Evolutionary conservation across 2,888 invertebrate genomes (phyloP).

Genomic region (Nomada flava): DNA sequence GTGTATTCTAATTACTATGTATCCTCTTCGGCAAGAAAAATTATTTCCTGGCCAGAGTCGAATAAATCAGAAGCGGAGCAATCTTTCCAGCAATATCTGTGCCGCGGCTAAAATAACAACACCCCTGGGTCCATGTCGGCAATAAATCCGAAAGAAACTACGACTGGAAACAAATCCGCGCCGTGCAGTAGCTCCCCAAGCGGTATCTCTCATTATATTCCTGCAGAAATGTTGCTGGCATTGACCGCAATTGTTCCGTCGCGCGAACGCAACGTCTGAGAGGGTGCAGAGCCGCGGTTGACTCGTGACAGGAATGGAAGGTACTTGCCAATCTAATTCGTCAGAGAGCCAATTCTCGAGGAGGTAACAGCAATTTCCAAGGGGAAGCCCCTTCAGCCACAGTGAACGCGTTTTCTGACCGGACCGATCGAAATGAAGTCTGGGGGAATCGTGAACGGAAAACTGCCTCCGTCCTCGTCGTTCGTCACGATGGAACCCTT

Average conservation of each 20-base stretch:
- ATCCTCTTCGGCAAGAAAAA: not conserved
- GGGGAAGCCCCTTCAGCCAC: conserved; percentile 12
- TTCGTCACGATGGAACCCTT: conserved; percentile 14
- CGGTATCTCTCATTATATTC: conserved; percentile 2
- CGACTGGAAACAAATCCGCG: not conserved
- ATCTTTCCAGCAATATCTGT: not conserved
- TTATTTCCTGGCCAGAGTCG: not conserved
- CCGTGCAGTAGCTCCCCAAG: not conserved
- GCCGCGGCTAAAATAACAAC: not conserved
- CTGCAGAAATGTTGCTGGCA: not conserved
- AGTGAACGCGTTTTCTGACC: conserved; percentile 34
- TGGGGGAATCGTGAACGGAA: conserved; percentile 24
- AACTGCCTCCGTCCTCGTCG: conserved; percentile 7
- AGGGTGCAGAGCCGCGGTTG: not conserved
- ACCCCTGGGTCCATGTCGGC: not conserved
- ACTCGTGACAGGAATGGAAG: conserved; percentile 25
- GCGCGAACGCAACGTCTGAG: not conserved
- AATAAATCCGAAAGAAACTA: not conserved
- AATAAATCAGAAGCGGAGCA: not conserved
- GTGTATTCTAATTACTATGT: not conserved
- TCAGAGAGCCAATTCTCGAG: conserved; percentile 32
- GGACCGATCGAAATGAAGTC: conserved; percentile 35
- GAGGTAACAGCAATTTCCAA: conserved; percentile 32
- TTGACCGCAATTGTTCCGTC: not conserved
- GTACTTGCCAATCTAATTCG: conserved; percentile 49